Percentiles rank a stretch among this genome's conserved stretches.
Conservation (phyloP, 2,888 invertebrate species). For the Steinernema hermaphroditum region DNA sequence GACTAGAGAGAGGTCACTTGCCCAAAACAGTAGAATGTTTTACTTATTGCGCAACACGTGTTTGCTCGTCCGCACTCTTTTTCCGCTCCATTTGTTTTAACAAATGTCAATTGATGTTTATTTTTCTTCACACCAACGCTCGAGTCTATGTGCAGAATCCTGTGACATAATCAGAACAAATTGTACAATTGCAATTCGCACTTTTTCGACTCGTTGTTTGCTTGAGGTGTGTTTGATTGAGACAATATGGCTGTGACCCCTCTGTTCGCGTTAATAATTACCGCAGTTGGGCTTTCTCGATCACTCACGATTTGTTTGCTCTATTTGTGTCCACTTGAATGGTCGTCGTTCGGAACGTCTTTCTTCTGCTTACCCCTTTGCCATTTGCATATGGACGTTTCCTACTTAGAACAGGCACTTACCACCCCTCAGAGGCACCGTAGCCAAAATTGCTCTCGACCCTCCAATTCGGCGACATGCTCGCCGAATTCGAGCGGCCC, state of each 20-base stretch:
- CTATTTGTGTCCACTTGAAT: slow-evolving; percentile 26
- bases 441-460: slow-evolving; percentile 18
- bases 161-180: not conserved
- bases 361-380: not conserved
- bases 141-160: not conserved
- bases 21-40: not conserved
- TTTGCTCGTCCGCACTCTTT: not conserved
- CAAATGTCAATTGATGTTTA: slow-evolving; percentile 22
- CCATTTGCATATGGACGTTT: slow-evolving; percentile 11
- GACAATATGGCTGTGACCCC: slow-evolving; percentile 1
- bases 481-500: slow-evolving; percentile 20
- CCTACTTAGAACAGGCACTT: not conserved
- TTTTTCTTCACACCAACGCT: slow-evolving; percentile 4
- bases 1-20: not conserved
- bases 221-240: not conserved
- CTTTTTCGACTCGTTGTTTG: not conserved
- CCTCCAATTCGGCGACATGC: slow-evolving; percentile 14
- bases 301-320: slow-evolving; percentile 28
- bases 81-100: not conserved
- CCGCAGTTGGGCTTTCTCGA: slow-evolving; percentile 1
- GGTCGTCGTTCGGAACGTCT: not conserved
- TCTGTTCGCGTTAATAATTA: slow-evolving; percentile 10
- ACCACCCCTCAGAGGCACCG: slow-evolving; percentile 2
- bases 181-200: slow-evolving; percentile 5
- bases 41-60: slow-evolving; percentile 10